Evolutionary conservation across 30 jellyfish, hydroid and myxozoan species (phyloP).

Genomic region (Pseudorhiza aurosa): DNA sequence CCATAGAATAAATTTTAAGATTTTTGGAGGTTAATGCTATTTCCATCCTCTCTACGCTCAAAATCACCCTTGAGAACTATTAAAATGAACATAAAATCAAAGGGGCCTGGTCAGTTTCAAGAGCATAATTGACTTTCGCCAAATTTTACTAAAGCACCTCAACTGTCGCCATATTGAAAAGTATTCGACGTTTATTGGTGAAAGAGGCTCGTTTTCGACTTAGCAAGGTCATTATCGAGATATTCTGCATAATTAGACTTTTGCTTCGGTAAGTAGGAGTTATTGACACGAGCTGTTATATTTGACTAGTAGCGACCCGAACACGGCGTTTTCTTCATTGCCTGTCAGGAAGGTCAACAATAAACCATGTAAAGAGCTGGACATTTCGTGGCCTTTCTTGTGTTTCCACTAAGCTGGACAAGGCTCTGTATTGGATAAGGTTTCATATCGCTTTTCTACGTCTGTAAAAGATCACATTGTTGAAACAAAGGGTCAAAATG

Average conservation of each 20-base stretch:
- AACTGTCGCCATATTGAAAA: conserved; percentile 1
- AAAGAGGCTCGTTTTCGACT: conserved; percentile 2
- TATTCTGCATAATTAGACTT: neutral
- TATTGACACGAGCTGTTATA: conserved; percentile 16
- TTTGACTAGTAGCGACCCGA: conserved; percentile 14
- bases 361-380: neutral
- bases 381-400: conserved; percentile 38
- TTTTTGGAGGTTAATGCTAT: too few relatives aligned
- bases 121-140: neutral
- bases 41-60: too few relatives aligned
- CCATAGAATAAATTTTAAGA: too few relatives aligned
- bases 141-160: neutral
- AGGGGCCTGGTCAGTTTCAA: too few relatives aligned
- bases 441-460: conserved; percentile 20
- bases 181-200: neutral
- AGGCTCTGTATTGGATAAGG: conserved; percentile 26
- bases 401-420: conserved; percentile 18
- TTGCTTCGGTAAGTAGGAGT: conserved; percentile 21
- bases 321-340: conserved; percentile 13
- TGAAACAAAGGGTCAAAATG: conserved; percentile 69
- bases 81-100: too few relatives aligned
- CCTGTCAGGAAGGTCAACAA: conserved; percentile 41
- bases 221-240: conserved; percentile 3
- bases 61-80: too few relatives aligned
- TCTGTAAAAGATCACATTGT: conserved; percentile 19